phyloP scores from a whole-genome alignment of 2,113 vertebrate species.

The Orcinus orca region DNA sequence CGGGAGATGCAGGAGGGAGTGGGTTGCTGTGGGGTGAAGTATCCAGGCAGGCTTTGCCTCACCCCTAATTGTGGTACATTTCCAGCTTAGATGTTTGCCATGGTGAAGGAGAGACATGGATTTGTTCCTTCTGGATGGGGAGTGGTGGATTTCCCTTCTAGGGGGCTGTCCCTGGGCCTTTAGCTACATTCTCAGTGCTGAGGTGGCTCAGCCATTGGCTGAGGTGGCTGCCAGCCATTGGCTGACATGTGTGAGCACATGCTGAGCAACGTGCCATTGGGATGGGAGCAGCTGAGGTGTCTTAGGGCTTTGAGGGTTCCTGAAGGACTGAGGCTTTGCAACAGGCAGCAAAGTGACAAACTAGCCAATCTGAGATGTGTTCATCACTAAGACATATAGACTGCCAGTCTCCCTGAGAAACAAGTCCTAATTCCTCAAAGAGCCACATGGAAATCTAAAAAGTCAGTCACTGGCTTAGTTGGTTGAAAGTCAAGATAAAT shows the following conservation, averaged over 20 bases:
- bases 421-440: neutral
- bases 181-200: accelerated
- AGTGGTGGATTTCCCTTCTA: too few relatives aligned
- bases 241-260: accelerated
- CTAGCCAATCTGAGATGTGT: too few relatives aligned
- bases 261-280: accelerated
- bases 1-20: accelerated
- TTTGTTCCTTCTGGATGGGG: neutral
- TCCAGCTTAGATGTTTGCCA: neutral
- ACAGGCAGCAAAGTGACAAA: neutral
- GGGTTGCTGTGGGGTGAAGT: neutral
- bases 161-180: neutral
- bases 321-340: neutral
- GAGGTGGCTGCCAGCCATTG: accelerated
- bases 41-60: neutral
- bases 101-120: neutral
- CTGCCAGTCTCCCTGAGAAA: neutral
- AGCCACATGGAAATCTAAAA: neutral
- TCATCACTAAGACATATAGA: neutral
- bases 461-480: neutral
- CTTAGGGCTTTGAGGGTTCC: neutral
- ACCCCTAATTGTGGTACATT: neutral
- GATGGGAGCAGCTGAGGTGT: neutral
- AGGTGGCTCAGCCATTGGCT: too few relatives aligned
- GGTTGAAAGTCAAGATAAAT: neutral